Base-by-base conservation (phyloP, 2,888 invertebrate species). In the Acrobasis consociella region DNA sequence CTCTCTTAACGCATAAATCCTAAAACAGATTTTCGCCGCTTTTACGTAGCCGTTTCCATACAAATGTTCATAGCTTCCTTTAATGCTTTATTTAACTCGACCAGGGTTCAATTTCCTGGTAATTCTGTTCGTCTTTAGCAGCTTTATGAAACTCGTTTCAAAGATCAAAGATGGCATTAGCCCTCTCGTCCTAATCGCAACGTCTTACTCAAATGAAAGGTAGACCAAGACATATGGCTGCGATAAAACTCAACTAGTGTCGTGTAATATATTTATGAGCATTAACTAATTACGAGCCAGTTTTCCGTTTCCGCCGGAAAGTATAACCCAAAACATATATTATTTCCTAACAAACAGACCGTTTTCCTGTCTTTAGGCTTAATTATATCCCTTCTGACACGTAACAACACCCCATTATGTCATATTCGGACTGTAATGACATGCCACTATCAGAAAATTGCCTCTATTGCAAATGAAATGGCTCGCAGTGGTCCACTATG, bases 1-100 rank as follows among this genome's bases (percentile, higher is more conserved):
- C 85, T 85, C 78, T 83, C 82, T 85, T 86, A 81, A 83, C 80
- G 82, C 84, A 82, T 81, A 84, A 84, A 87, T 83, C 83, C 75
- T 72, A 69, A 74, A 81, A 77, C 78, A 80, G 77, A 82, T 83
- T 76, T 72, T 68, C 69, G 67, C 65, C 69, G 69, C 67, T 73
- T 73, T 74, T 64, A 62, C 65, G 49, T 39, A 59, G 37, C 53
- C 49, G 42, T 46, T 61, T 53, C 53, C 46, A 60, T 60, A 50
- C 51, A 16, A 15, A 60, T n/a, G 50, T 60, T 17, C 22, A 39
- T 46, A 16, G 38, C 39, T 38, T 17, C 60, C 31, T 52, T 49
- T 51, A 60, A 52, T 60, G 37, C 51, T 60, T 50, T 51, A 52
- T 51, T 60, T 60, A 60, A 39, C 51, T 58, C 58, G 49, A 58